These are phyloP conservation scores for Thereuonema tuberculata DNA, from an alignment of 1,140 invertebrate genomes.

Conservation along the genomic window DNA sequence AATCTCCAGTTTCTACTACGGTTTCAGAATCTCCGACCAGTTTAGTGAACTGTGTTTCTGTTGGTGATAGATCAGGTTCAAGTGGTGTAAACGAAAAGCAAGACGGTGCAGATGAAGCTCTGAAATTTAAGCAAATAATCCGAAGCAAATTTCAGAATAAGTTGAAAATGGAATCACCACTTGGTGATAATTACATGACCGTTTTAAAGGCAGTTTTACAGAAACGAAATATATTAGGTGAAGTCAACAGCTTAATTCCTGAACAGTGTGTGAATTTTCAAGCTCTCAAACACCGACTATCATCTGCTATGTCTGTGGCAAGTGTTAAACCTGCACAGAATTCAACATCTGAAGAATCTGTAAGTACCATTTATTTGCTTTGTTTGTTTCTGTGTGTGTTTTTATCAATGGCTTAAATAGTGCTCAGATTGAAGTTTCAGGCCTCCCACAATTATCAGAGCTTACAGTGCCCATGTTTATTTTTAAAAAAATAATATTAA, in stretches of 20 bases:
- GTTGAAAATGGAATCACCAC: not conserved
- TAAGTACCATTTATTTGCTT: no score
- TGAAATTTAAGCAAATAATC: not conserved
- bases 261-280: not conserved
- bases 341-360: no score
- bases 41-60: no score
- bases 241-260: not conserved
- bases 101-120: not conserved
- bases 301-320: not conserved
- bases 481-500: no score
- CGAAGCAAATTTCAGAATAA: not conserved
- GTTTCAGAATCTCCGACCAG: not conserved
- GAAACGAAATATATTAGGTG: not conserved
- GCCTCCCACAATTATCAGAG: no score
- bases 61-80: not conserved
- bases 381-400: no score
- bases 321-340: no score
- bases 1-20: not conserved
- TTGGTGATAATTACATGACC: not conserved
- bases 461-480: no score
- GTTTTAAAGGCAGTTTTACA: not conserved
- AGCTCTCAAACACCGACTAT: not conserved
- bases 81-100: not conserved
- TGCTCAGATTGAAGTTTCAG: no score
- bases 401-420: no score